phyloP scores from a whole-genome alignment of 2,888 invertebrate species.

The Andrena dorsata region DNA sequence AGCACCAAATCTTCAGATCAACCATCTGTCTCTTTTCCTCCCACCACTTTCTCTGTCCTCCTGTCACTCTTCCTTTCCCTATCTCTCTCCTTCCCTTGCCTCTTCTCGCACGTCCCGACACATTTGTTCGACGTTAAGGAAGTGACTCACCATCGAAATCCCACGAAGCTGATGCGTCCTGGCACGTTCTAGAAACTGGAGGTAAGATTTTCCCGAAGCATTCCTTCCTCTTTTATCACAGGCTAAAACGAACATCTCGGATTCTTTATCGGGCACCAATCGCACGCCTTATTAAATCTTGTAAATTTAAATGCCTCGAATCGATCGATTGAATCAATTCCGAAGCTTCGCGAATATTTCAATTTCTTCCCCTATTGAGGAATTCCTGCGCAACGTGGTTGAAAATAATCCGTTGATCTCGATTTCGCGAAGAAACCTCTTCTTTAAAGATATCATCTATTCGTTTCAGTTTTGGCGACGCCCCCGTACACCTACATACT shows the following conservation, averaged over 20 bases:
- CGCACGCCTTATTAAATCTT: conserved; percentile 62
- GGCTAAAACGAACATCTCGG: conserved; percentile 16
- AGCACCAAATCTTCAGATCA: conserved; percentile 63
- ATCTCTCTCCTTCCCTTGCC: conserved; percentile 21
- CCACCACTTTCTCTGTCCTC: background rate
- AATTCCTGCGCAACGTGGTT: background rate
- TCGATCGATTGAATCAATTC: conserved; percentile 47
- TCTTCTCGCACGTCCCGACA: conserved; percentile 70
- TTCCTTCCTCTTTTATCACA: conserved; percentile 18
- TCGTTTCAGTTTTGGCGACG: background rate
- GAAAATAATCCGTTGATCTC: background rate
- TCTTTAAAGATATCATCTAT: background rate
- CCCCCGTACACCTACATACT: background rate
- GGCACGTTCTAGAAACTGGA: conserved; percentile 63
- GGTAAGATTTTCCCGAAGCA: conserved; percentile 64
- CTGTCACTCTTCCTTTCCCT: conserved; percentile 19
- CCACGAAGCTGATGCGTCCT: conserved; percentile 71
- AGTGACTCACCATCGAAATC: conserved; percentile 74
- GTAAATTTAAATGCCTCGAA: conserved; percentile 54
- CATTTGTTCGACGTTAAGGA: conserved; percentile 78
- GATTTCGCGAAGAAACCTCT: background rate
- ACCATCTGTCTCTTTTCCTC: conserved; percentile 12
- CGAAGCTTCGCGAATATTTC: conserved; percentile 35
- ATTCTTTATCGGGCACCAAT: conserved; percentile 45
- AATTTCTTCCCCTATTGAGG: conserved; percentile 6